These are phyloP conservation scores for Drosophila cardini DNA, from an alignment of 1,140 invertebrate species.

Conservation along the genomic window DNA sequence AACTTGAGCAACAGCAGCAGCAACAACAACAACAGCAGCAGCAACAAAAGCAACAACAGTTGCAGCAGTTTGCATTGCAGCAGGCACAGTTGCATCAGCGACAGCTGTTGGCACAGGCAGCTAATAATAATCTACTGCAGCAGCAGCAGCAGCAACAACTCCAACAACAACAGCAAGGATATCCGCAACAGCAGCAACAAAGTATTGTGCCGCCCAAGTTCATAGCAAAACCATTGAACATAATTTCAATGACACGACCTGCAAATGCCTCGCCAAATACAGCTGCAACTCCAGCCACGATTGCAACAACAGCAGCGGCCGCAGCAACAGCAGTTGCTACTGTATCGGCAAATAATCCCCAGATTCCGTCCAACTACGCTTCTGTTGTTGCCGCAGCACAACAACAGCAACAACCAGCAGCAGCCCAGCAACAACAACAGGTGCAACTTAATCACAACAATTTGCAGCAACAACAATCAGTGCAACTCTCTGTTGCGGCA, in stretches of 20 bases:
- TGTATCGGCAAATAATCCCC: constrained; percentile 41
- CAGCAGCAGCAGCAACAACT: constrained; percentile 77
- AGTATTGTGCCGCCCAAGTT: constrained; percentile 58
- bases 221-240: constrained; percentile 77
- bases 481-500: constrained; percentile 33
- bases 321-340: constrained; percentile 54
- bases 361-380: constrained; percentile 76
- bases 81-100: constrained; percentile 72
- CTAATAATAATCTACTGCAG: constrained; percentile 73
- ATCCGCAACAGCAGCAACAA: constrained; percentile 44
- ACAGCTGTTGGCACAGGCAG: constrained; percentile 66
- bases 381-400: constrained; percentile 65
- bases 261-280: constrained; percentile 64
- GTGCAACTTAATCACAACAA: constrained; percentile 32
- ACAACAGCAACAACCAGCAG: constrained; percentile 49
- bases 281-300: constrained; percentile 54
- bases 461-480: constrained; percentile 37
- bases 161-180: constrained; percentile 61
- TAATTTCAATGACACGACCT: constrained; percentile 76
- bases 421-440: constrained; percentile 27
- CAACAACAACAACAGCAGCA: constrained; percentile 54
- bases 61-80: constrained; percentile 70
- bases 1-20: constrained; percentile 51
- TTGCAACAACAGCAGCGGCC: constrained; percentile 50
- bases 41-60: constrained; percentile 74